Percentiles rank a stretch among this genome's conserved stretches.
These are phyloP conservation scores for Bolborhynchus lineola DNA, from an alignment of 2,113 vertebrate genomes.

Conservation along the genomic window DNA sequence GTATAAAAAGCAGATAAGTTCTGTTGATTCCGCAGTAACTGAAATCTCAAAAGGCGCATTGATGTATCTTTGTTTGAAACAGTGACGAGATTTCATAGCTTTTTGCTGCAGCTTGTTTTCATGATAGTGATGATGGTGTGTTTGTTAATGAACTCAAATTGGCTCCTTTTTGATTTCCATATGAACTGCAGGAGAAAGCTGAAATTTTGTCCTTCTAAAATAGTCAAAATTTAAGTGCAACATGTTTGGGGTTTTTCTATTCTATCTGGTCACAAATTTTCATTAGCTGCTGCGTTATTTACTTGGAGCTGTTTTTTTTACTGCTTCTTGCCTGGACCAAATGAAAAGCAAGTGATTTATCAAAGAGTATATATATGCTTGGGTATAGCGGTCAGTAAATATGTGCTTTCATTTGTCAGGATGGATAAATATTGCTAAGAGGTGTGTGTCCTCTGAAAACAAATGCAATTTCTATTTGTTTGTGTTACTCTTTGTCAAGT, in stretches of 20 bases:
- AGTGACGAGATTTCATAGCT: background rate
- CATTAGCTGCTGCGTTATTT: background rate
- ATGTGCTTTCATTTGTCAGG: background rate
- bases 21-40: background rate
- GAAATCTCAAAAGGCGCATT: background rate
- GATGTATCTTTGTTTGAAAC: background rate
- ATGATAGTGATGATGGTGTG: background rate
- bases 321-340: background rate
- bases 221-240: background rate
- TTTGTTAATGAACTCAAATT: background rate
- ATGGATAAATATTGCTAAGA: background rate
- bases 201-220: background rate
- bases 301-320: background rate
- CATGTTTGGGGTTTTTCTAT: too few species aligned
- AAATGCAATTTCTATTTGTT: background rate
- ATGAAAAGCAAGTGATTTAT: background rate
- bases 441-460: background rate
- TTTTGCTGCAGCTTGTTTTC: background rate
- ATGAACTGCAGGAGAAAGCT: background rate
- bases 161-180: background rate
- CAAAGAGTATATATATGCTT: background rate
- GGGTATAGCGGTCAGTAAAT: background rate
- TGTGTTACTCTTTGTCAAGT: background rate
- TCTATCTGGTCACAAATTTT: background rate
- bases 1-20: background rate